These are phyloP conservation scores for Porites evermanni DNA, from an alignment of 92 coral and sea anemone genomes.

Conservation along the genomic window DNA sequence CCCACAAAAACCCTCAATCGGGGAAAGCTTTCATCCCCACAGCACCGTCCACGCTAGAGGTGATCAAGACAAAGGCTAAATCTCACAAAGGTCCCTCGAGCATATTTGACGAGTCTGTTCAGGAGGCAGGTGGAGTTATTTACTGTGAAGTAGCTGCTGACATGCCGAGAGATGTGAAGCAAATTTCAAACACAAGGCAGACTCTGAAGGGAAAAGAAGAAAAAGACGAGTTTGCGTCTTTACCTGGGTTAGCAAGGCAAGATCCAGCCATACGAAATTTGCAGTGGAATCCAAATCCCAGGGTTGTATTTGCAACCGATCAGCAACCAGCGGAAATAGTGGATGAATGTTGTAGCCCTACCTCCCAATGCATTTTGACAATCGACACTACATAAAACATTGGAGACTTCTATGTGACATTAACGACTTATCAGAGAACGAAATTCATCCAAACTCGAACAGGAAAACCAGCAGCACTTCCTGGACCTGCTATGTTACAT, in stretches of 20 bases:
- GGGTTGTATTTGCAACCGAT: constrained; percentile 48
- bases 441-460: constrained; percentile 42
- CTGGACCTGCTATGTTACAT: constrained; percentile 66
- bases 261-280: constrained; percentile 26
- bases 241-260: constrained; percentile 8
- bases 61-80: constrained; percentile 27
- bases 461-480: constrained; percentile 49
- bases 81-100: constrained; percentile 65
- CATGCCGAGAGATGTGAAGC: constrained; percentile 63
- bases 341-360: constrained; percentile 36
- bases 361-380: constrained; percentile 43
- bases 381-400: constrained; percentile 67
- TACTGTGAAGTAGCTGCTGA: constrained; percentile 52
- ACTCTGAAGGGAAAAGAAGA: constrained; percentile 27
- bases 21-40: constrained; percentile 61
- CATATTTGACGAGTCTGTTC: constrained; percentile 53
- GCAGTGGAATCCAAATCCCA: constrained; percentile 66
- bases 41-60: constrained; percentile 56
- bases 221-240: constrained; percentile 21
- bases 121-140: constrained; percentile 62
- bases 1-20: constrained; percentile 66
- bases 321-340: constrained; percentile 47
- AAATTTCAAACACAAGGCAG: constrained; percentile 45
- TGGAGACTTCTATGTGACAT: constrained; percentile 55
- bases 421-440: constrained; percentile 56